phyloP scores from a whole-genome alignment of 2,797 vertebrate species.

The Monodelphis domestica region DNA sequence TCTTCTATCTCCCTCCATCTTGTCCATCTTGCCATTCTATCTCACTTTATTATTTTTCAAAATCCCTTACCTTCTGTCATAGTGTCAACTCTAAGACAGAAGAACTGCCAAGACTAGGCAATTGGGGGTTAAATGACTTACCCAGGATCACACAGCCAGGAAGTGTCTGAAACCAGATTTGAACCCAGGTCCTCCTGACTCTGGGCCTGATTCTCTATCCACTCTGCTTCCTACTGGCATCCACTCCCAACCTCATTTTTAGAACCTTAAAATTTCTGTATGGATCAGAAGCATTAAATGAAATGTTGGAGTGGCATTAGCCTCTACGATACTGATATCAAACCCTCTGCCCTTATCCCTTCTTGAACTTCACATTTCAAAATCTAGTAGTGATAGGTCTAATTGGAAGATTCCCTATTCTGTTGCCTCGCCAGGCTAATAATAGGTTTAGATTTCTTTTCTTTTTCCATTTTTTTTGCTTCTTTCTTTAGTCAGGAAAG shows the following conservation, averaged over 20 bases:
- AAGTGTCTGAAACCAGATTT: no score
- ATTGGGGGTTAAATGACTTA: no score
- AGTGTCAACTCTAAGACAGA: no score
- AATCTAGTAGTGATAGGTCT: not conserved
- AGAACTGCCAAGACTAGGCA: no score
- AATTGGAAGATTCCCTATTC: not conserved
- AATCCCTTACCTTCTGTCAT: no score
- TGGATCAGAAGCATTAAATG: not conserved
- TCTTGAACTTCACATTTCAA: not conserved
- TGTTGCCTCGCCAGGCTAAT: not conserved
- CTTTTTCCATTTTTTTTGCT: not conserved
- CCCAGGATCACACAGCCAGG: no score
- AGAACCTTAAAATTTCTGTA: not conserved
- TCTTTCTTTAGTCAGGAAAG: not conserved
- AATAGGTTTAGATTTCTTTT: not conserved
- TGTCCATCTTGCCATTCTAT: no score
- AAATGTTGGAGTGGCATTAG: not conserved
- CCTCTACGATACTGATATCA: not conserved
- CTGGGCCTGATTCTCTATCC: constrained; percentile 13
- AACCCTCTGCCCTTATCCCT: not conserved
- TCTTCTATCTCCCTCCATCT: no score
- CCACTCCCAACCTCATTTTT: constrained; percentile 22
- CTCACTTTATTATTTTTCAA: no score
- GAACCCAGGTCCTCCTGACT: no score
- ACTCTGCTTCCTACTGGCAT: not conserved